These are phyloP conservation scores for Noctilio leporinus DNA, from an alignment of 2,113 vertebrate species.

Conservation along the genomic window DNA sequence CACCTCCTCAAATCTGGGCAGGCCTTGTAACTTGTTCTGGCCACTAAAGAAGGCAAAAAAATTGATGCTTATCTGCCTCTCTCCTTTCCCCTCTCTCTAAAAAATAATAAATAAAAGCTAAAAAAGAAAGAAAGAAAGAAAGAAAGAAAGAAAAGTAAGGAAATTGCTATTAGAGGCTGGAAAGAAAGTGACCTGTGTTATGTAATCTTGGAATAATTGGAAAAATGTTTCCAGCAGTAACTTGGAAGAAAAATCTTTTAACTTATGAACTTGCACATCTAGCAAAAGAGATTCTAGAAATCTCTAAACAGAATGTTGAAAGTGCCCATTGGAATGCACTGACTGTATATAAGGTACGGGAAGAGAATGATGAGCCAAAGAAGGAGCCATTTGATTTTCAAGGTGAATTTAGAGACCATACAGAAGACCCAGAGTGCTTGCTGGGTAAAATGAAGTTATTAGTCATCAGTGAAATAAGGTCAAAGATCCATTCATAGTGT, in stretches of 20 bases:
- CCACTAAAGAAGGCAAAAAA: not conserved
- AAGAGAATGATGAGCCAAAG: not conserved
- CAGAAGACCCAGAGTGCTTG: not conserved
- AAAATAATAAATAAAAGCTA: no score
- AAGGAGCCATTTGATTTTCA: not conserved
- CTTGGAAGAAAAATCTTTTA: not conserved
- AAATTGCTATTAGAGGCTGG: not conserved
- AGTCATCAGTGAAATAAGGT: not conserved
- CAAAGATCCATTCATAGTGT: not conserved
- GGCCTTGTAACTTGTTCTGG: not conserved
- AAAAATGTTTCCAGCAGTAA: not conserved
- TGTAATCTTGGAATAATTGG: not conserved
- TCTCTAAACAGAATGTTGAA: not conserved
- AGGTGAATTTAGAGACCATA: not conserved
- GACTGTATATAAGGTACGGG: not conserved
- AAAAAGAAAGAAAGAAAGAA: no score
- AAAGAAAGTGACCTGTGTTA: not conserved
- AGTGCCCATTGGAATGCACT: not conserved
- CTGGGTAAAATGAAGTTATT: not conserved
- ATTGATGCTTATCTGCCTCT: not conserved
- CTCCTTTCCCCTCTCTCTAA: no score
- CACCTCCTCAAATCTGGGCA: not conserved
- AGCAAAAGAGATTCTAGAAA: not conserved
- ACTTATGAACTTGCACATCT: not conserved
- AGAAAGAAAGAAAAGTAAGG: not conserved